Percentiles rank a stretch among this genome's conserved stretches.
Evolutionary conservation across 1,140 invertebrate genomes (phyloP).

Genomic region (Drosophila truncata): DNA sequence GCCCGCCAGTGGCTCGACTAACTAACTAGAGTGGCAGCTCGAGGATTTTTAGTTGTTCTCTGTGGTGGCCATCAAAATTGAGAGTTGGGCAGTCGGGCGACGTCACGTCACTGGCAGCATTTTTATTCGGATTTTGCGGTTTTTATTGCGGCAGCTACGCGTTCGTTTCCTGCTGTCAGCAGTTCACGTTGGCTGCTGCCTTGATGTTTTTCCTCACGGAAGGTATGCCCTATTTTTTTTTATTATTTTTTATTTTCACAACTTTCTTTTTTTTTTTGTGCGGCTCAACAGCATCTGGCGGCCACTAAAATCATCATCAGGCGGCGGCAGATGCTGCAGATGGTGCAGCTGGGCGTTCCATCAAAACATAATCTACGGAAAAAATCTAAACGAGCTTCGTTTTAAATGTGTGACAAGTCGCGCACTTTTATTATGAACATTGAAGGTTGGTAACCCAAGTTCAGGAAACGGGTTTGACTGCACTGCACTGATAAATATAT

Average conservation of each 20-base stretch:
- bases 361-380: conserved; percentile 70
- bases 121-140: conserved; percentile 76
- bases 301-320: conserved; percentile 63
- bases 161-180: conserved; percentile 58
- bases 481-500: not conserved
- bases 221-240: conserved; percentile 24
- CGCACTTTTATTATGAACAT: conserved; percentile 71
- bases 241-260: conserved; percentile 18
- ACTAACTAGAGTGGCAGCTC: conserved; percentile 60
- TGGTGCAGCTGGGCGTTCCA: conserved; percentile 47
- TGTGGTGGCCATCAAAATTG: conserved; percentile 58
- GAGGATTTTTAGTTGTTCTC: conserved; percentile 58
- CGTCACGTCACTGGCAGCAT: conserved; percentile 59
- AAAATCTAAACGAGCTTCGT: conserved; percentile 73
- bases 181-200: conserved; percentile 55
- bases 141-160: conserved; percentile 54
- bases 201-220: conserved; percentile 37
- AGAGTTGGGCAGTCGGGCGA: conserved; percentile 39
- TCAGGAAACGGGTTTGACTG: conserved; percentile 41
- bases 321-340: conserved; percentile 32
- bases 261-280: conserved; percentile 7
- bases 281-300: conserved; percentile 41
- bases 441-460: conserved; percentile 36
- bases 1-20: conserved; percentile 49
- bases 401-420: conserved; percentile 77